phyloP scores from a whole-genome alignment of 2,797 vertebrate species.

The Ambastaia sidthimunki region DNA sequence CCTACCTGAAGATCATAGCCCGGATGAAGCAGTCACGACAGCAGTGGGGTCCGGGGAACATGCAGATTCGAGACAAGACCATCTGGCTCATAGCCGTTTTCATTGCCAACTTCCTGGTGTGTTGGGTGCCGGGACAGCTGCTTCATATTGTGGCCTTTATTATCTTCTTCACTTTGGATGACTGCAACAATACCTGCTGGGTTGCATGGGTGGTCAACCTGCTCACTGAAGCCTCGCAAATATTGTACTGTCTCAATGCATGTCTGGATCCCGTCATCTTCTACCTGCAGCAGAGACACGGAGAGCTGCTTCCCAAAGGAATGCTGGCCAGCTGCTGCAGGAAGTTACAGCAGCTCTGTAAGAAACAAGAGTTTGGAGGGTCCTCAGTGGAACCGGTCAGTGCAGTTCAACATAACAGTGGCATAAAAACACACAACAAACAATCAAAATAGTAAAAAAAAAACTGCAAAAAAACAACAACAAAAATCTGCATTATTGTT shows the following conservation, averaged over 20 bases:
- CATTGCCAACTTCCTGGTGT: constrained; percentile 62
- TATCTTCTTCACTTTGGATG: constrained; percentile 53
- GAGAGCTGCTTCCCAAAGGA: constrained; percentile 16
- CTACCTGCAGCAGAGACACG: constrained; percentile 48
- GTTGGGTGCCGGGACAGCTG: constrained; percentile 64
- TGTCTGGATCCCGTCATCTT: constrained; percentile 60
- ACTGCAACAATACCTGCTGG: constrained; percentile 54
- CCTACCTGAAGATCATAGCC: constrained; percentile 57
- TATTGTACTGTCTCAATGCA: constrained; percentile 56
- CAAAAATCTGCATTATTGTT: background rate
- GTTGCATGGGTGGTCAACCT: constrained; percentile 56
- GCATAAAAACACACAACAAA: constrained; percentile 15
- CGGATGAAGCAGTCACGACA: constrained; percentile 49
- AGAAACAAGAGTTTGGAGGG: constrained; percentile 18
- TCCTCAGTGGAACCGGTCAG: constrained; percentile 31
- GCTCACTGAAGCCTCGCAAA: constrained; percentile 53
- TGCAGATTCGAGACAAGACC: constrained; percentile 50
- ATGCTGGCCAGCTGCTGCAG: constrained; percentile 30
- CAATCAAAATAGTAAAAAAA: background rate
- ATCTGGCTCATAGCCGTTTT: constrained; percentile 57
- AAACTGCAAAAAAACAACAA: too few species aligned
- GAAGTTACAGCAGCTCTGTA: constrained; percentile 17
- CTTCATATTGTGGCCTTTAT: constrained; percentile 62
- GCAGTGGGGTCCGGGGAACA: constrained; percentile 48
- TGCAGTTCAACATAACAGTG: constrained; percentile 39